phyloP scores from a whole-genome alignment of 2,797 vertebrate species.

The Ctenopoma multispine region DNA sequence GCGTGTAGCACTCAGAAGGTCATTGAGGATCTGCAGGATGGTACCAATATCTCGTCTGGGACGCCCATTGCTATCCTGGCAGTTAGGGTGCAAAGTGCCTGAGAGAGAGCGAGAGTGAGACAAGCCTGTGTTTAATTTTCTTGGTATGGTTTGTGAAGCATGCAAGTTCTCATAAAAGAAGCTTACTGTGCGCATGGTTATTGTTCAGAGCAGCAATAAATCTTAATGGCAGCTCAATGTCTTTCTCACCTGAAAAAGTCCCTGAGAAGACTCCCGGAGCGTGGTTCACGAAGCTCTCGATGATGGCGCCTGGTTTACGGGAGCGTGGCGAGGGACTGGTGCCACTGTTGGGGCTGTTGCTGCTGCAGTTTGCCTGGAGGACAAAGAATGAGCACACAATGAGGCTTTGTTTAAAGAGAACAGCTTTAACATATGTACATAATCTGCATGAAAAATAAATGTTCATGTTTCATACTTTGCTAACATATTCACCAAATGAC shows the following conservation, averaged over 20 bases:
- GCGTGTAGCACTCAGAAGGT: constrained; percentile 96
- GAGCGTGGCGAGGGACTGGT: constrained; percentile 84
- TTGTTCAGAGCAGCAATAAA: constrained; percentile 12
- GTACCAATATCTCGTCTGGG: constrained; percentile 95
- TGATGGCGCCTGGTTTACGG: constrained; percentile 96
- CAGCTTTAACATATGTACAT: background rate
- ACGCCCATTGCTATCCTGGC: constrained; percentile 96
- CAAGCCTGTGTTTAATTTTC: constrained; percentile 4
- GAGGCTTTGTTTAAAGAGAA: background rate
- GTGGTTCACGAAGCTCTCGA: constrained; percentile 99
- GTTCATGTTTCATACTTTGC: background rate
- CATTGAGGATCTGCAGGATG: constrained; percentile 98
- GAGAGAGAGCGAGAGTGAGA: constrained; percentile 4
- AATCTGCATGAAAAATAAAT: background rate
- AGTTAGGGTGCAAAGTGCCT: constrained; percentile 99
- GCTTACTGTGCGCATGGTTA: background rate
- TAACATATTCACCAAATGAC: constrained; percentile 3
- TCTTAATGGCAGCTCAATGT: constrained; percentile 1
- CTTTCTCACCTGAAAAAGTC: constrained; percentile 94
- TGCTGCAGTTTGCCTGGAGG: constrained; percentile 88
- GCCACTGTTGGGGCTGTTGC: constrained; percentile 75
- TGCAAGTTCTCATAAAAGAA: constrained; percentile 22
- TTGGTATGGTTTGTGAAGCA: background rate
- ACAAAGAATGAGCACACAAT: constrained; percentile 4
- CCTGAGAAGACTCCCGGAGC: constrained; percentile 99